Evolutionary conservation across 2,888 invertebrate genomes (phyloP).

Genomic region (Graphium colonna): DNA sequence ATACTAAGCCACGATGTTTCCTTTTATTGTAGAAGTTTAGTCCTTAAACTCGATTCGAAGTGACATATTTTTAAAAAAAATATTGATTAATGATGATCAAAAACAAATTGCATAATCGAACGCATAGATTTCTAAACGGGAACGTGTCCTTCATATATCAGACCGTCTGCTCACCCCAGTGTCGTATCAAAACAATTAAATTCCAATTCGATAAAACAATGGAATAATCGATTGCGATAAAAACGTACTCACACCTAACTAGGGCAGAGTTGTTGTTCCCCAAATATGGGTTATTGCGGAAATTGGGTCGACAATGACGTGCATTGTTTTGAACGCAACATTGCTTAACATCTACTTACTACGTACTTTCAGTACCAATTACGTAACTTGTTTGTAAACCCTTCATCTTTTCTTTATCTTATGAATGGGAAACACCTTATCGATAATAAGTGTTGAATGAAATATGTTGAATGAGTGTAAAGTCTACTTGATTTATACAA

Average conservation of each 20-base stretch:
- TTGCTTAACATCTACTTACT: neutral
- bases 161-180: constrained; percentile 1
- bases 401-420: neutral
- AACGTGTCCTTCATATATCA: neutral
- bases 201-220: constrained; percentile 18
- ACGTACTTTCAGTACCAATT: neutral
- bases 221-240: constrained; percentile 16
- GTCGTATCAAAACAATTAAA: constrained; percentile 17
- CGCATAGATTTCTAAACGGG: no score
- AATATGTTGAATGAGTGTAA: no score
- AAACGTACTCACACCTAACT: constrained; percentile 9
- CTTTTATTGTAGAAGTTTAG: no score
- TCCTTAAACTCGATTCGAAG: no score
- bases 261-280: constrained; percentile 19
- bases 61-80: no score
- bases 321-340: constrained; percentile 3
- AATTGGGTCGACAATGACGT: constrained; percentile 14
- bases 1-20: no score
- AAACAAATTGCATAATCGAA: no score
- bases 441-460: no score
- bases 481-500: no score
- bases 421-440: no score
- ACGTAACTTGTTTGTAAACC: constrained; percentile 9
- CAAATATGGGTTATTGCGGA: constrained; percentile 5
- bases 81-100: no score